Conservation (phyloP, 2,888 invertebrate genomes). For the Macaria liturata region DNA sequence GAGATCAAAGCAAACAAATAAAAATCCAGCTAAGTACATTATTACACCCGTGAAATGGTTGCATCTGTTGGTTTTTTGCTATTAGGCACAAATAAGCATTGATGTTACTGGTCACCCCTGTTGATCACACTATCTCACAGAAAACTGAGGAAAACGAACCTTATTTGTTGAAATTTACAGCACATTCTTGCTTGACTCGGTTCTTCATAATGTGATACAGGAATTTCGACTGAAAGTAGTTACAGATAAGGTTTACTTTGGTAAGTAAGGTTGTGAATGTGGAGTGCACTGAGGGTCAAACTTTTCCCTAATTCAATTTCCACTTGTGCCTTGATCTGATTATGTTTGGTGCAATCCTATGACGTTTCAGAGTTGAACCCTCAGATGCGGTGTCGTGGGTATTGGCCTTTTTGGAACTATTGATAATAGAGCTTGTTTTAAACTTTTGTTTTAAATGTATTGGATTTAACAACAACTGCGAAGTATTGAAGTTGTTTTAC, state of each 20-base stretch:
- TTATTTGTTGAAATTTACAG: neutral
- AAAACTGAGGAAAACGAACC: constrained; percentile 15
- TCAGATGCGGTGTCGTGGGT: constrained; percentile 40
- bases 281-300: constrained; percentile 63
- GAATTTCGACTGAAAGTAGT: constrained; percentile 9
- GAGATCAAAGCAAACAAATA: constrained; percentile 75
- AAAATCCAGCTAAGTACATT: constrained; percentile 79
- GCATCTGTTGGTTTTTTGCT: constrained; percentile 81
- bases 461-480: too few relatives aligned
- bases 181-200: neutral
- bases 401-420: constrained; percentile 21
- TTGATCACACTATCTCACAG: constrained; percentile 27
- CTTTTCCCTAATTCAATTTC: constrained; percentile 75
- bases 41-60: constrained; percentile 81
- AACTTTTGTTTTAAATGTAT: neutral
- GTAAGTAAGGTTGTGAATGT: constrained; percentile 14
- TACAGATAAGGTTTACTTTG: constrained; percentile 27
- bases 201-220: neutral
- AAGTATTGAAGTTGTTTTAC: too few relatives aligned
- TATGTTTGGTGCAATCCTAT: constrained; percentile 64
- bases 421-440: constrained; percentile 1
- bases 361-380: constrained; percentile 52
- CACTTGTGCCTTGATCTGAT: constrained; percentile 74
- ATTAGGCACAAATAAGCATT: constrained; percentile 80
- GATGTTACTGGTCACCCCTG: constrained; percentile 66